A percentile compares a stretch with the other conserved stretches of the same genome.
Conservation (phyloP, 2,888 invertebrate species). For the Himalopsyche japonica region DNA sequence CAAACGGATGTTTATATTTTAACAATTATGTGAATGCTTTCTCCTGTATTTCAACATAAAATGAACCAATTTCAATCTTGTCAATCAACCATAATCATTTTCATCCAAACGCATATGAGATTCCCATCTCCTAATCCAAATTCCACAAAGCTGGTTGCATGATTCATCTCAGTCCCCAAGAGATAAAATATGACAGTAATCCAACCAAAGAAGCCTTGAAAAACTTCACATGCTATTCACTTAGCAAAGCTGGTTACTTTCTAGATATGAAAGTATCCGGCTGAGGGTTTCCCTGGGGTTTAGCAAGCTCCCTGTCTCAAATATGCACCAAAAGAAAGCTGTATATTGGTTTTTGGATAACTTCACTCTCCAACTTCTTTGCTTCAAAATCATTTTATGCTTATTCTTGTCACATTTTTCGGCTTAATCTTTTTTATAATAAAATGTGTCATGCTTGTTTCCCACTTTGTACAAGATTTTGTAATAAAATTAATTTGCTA, state of each 20-base stretch:
- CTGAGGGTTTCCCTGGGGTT: not conserved
- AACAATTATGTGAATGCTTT: too few species aligned
- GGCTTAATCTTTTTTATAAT: not conserved
- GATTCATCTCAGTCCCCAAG: slow-evolving; percentile 8
- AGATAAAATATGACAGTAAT: slow-evolving; percentile 9
- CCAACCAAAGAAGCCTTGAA: slow-evolving; percentile 6
- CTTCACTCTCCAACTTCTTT: not conserved
- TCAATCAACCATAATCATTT: not conserved
- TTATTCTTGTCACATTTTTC: not conserved
- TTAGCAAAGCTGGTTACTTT: not conserved
- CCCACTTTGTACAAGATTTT: too few species aligned
- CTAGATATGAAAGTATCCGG: slow-evolving; percentile 2
- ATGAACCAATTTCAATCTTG: not conserved
- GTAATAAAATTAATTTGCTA: too few species aligned
- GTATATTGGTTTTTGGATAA: not conserved
- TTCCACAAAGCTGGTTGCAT: not conserved
- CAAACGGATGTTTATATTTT: too few species aligned
- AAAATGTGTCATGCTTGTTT: too few species aligned
- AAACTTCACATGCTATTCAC: slow-evolving; percentile 17
- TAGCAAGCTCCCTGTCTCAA: not conserved
- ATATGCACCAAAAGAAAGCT: not conserved
- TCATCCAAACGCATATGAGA: not conserved
- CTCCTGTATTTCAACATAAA: too few species aligned
- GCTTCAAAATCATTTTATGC: not conserved
- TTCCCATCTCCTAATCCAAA: slow-evolving; percentile 9